These are phyloP conservation scores for Neomicropteryx cornuta DNA, from an alignment of 1,140 invertebrate species.

Conservation along the genomic window DNA sequence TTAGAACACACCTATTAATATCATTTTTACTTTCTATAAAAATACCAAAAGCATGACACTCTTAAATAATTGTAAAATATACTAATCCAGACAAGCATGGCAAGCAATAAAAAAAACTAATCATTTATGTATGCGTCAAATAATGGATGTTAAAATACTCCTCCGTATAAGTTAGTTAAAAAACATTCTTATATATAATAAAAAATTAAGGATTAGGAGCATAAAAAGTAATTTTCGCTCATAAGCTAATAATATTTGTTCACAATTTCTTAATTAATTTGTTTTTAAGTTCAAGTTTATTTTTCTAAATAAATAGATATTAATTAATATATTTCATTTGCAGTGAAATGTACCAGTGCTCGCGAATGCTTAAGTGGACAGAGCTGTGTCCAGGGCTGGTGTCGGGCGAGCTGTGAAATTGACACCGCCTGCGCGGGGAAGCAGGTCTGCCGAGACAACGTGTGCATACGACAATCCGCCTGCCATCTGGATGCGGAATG, in stretches of 20 bases:
- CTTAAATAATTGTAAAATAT: too few relatives aligned
- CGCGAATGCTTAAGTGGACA: slow-evolving; percentile 73
- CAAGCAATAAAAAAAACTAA: too few relatives aligned
- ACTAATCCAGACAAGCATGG: too few relatives aligned
- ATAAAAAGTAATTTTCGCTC: too few relatives aligned
- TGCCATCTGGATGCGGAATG: slow-evolving; percentile 63
- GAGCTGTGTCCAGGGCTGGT: slow-evolving; percentile 66
- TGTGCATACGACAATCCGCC: slow-evolving; percentile 68
- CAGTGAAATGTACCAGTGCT: slow-evolving; percentile 58
- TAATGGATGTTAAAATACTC: slow-evolving; percentile 5
- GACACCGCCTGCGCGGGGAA: slow-evolving; percentile 70
- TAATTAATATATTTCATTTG: slow-evolving; percentile 14
- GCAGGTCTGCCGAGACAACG: slow-evolving; percentile 70
- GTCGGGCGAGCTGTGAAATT: slow-evolving; percentile 64
- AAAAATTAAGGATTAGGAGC: too few relatives aligned
- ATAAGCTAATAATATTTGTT: too few relatives aligned
- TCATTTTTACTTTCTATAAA: too few relatives aligned
- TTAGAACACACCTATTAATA: too few relatives aligned
- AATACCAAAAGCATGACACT: too few relatives aligned
- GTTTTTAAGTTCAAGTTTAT: slow-evolving; percentile 8
- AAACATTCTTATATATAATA: too few relatives aligned
- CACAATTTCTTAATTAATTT: slow-evolving; percentile 7
- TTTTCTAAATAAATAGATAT: slow-evolving; percentile 15
- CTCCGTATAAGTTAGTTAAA: too few relatives aligned
- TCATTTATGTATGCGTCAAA: slow-evolving; percentile 6